A percentile compares a stretch with the other conserved stretches of the same genome.
These are phyloP conservation scores for Cichlasoma orientale DNA, from an alignment of 2,797 vertebrate species.

Conservation along the genomic window DNA sequence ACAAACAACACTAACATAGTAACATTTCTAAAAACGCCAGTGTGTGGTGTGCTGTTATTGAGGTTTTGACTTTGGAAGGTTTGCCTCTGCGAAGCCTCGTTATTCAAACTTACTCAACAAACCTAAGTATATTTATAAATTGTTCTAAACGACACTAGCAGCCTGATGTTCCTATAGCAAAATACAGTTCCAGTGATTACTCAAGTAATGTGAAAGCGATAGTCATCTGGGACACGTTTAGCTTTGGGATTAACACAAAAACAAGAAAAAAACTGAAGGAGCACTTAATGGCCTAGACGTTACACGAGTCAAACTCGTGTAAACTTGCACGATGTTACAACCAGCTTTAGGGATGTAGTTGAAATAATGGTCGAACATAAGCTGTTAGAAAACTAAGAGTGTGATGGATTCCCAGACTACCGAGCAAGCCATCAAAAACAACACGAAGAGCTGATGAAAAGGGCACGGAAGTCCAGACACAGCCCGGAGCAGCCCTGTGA, in stretches of 20 bases:
- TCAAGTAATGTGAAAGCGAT: not conserved
- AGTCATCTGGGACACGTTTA: not conserved
- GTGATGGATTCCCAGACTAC: not conserved
- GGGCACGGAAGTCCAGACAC: slow-evolving; percentile 43
- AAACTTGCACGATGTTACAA: slow-evolving; percentile 43
- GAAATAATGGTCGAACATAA: not conserved
- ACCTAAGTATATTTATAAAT: not conserved
- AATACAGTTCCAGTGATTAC: not conserved
- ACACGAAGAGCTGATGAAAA: slow-evolving; percentile 66
- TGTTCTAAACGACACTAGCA: not conserved
- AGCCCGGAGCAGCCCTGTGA: slow-evolving; percentile 39
- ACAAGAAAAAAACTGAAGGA: not conserved
- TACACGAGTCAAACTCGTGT: slow-evolving; percentile 36
- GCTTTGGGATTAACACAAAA: not conserved
- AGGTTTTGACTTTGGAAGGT: not conserved
- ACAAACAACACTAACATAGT: not conserved
- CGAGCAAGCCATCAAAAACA: slow-evolving; percentile 48
- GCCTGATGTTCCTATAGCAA: not conserved
- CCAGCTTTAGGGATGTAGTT: not conserved
- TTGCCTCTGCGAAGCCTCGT: not conserved
- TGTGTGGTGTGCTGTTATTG: not conserved
- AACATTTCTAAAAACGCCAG: not conserved
- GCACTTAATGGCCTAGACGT: not conserved
- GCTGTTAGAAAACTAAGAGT: not conserved
- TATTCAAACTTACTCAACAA: slow-evolving; percentile 25